A percentile compares a stretch with the other conserved stretches of the same genome.
Conservation (phyloP, 2,888 invertebrate genomes). For the Pyralis farinalis region DNA sequence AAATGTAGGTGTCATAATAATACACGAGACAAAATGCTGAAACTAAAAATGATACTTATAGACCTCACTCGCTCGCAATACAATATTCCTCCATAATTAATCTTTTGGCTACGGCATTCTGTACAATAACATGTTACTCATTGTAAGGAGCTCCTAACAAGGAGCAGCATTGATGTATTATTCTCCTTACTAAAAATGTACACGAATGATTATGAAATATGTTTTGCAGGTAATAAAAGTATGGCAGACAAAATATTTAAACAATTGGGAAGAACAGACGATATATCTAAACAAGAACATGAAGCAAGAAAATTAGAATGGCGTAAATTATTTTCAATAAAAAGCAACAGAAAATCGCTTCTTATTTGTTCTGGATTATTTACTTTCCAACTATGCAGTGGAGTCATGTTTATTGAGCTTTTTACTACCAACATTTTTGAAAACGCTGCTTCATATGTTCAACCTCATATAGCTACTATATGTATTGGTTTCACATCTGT, state of each 20-base stretch:
- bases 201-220: background rate
- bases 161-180: no score
- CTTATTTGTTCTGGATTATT: slow-evolving; percentile 21
- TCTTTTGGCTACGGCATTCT: no score
- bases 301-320: slow-evolving; percentile 16
- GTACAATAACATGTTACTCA: no score
- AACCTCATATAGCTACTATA: slow-evolving; percentile 30
- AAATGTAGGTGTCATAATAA: no score
- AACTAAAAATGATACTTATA: no score
- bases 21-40: no score
- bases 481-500: slow-evolving; percentile 27
- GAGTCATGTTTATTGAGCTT: slow-evolving; percentile 23
- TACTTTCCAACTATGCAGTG: slow-evolving; percentile 28
- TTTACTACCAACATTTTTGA: slow-evolving; percentile 30
- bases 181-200: no score
- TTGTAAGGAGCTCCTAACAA: no score
- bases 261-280: slow-evolving; percentile 23
- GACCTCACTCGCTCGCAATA: no score
- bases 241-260: slow-evolving; percentile 19
- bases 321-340: slow-evolving; percentile 26
- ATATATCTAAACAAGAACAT: slow-evolving; percentile 20
- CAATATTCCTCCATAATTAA: no score
- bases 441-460: slow-evolving; percentile 27
- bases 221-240: slow-evolving; percentile 24
- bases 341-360: slow-evolving; percentile 29